These are phyloP conservation scores for Corydoras maculifer DNA, from an alignment of 2,113 vertebrate species.

Conservation along the genomic window DNA sequence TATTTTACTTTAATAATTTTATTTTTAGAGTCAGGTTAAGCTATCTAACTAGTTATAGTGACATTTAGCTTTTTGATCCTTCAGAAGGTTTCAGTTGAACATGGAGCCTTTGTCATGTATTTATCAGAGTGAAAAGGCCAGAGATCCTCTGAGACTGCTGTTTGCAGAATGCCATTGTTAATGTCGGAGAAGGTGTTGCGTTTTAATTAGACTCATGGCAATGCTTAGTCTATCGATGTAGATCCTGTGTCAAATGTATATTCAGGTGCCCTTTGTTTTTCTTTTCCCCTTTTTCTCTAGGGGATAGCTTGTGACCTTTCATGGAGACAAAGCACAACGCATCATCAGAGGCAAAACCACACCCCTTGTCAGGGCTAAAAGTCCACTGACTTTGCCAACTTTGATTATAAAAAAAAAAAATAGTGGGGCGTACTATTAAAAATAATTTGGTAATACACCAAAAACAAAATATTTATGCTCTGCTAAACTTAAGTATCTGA, in stretches of 20 bases:
- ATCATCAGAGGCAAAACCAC: too few species aligned
- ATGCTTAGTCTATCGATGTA: neutral
- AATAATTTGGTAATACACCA: too few species aligned
- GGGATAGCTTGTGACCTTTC: constrained; percentile 38
- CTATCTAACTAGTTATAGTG: neutral
- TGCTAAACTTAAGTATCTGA: too few species aligned
- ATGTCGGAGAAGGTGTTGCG: constrained; percentile 22
- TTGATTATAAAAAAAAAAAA: too few species aligned
- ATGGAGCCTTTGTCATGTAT: constrained; percentile 1
- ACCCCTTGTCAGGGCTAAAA: too few species aligned
- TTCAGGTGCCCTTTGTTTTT: constrained; percentile 29
- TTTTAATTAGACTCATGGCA: constrained; percentile 29
- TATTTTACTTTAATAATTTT: too few species aligned
- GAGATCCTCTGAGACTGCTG: constrained; percentile 4
- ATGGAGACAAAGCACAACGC: too few species aligned
- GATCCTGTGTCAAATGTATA: neutral
- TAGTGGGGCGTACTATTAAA: too few species aligned
- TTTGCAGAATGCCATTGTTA: neutral
- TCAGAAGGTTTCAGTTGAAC: constrained; percentile 1
- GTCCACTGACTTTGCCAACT: too few species aligned
- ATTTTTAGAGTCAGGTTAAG: too few species aligned
- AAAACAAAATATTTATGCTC: too few species aligned
- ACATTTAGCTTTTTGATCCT: constrained; percentile 19
- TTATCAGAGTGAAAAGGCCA: constrained; percentile 25
- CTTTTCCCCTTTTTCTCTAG: neutral